Percentiles rank a stretch among this genome's conserved stretches.
Evolutionary conservation across 2,888 invertebrate species (phyloP).

Genomic region (Drosophila atripex): DNA sequence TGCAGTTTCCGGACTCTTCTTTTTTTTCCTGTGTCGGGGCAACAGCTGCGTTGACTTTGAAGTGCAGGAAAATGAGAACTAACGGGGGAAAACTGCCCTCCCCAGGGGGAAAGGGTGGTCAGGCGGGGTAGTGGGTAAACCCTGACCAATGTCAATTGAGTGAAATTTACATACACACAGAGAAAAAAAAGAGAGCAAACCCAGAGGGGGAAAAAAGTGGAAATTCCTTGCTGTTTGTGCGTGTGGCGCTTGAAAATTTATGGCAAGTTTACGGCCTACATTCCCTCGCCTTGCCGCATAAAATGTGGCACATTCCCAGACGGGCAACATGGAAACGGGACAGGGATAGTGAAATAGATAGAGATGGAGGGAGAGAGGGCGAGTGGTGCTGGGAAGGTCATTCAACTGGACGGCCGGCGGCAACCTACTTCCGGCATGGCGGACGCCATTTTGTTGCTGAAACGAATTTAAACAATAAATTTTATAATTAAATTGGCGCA

Average conservation of each 20-base stretch:
- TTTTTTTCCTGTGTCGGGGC: slow-evolving; percentile 50
- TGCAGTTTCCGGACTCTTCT: slow-evolving; percentile 73
- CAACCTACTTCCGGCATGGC: slow-evolving; percentile 66
- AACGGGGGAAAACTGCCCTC: slow-evolving; percentile 32
- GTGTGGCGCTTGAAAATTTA: slow-evolving; percentile 67
- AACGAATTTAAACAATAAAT: slow-evolving; percentile 74
- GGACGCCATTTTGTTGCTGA: slow-evolving; percentile 71
- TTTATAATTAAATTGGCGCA: slow-evolving; percentile 76
- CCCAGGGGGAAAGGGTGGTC: slow-evolving; percentile 8
- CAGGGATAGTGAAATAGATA: slow-evolving; percentile 9
- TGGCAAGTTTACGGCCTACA: slow-evolving; percentile 71
- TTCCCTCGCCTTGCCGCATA: slow-evolving; percentile 58
- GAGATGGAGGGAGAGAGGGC: neutral
- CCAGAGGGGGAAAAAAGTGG: slow-evolving; percentile 33
- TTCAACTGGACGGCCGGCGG: slow-evolving; percentile 63
- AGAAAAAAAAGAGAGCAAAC: neutral
- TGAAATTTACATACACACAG: slow-evolving; percentile 66
- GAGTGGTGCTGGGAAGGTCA: slow-evolving; percentile 52
- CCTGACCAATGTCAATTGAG: slow-evolving; percentile 74
- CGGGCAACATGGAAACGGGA: slow-evolving; percentile 16
- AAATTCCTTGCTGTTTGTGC: slow-evolving; percentile 59
- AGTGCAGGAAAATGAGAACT: slow-evolving; percentile 59
- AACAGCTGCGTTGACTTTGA: slow-evolving; percentile 78
- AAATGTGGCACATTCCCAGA: slow-evolving; percentile 75
- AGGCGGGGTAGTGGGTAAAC: slow-evolving; percentile 13